Base-by-base conservation (phyloP, 1,140 invertebrate species). In the Saccostrea glomerata region DNA sequence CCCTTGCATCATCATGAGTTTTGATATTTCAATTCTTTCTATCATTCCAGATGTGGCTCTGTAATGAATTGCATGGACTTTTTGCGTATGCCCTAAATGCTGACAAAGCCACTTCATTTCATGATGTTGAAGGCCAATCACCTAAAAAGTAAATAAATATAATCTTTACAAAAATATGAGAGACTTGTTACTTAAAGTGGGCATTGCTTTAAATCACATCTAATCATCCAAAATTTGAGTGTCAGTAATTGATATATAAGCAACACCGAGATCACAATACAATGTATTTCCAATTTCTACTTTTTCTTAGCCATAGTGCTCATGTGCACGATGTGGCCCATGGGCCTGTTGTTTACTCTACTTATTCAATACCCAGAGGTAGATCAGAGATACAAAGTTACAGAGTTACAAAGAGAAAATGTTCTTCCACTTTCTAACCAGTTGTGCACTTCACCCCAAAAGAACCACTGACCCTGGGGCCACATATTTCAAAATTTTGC, bases 21-120 rank as follows among this genome's bases (percentile, higher is more conserved):
- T 63, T 63, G 60, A 63, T 63, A 63, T 63, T 63, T 63, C 60
- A 63, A 63, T 63, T 63, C 60, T 63, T 63, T 63, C 60, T 63
- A 63, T 63, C 12, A 63, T 63, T 63, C 60, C 60, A 63, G 60
- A 63, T 36, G 30, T 36, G 30, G 30, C 30, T 36, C 30, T 36
- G 30, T 36, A 36, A 36, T 36, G 30, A 36, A 36, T 36, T 36
- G 2, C 30, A 36, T 36, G 30, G 30, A 36, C 30, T 36, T 36
- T 36, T 36, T 36, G 60, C 60, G 60, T 63, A 17, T 63, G 60
- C 60, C 60, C 60, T 63, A 63, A 63, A 63, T 63, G 60, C 60
- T 63, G 60, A 63, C 60, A 63, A 63, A 36, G 30, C 30, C 30
- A 36, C 30, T 36, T 36, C 30, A 36, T 36, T 36, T 36, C 30